Base-by-base conservation (phyloP, 2,888 invertebrate species). In the Strigamia crassipes region DNA sequence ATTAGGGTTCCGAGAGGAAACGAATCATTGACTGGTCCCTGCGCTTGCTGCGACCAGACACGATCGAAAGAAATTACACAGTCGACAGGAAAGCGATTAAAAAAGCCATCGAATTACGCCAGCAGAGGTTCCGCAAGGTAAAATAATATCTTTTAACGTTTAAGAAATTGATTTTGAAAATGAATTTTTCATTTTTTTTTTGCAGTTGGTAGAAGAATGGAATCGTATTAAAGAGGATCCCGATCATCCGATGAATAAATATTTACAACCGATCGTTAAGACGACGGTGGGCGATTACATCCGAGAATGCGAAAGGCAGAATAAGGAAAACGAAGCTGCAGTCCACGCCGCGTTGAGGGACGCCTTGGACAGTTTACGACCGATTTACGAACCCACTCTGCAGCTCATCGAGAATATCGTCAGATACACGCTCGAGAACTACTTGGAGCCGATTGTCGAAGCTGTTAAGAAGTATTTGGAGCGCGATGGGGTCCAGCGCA, bases 161-260 rank as follows among this genome's bases (percentile, higher is more conserved):
- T n/a, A n/a, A n/a, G n/a, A 51, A 51, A 46, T 27, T 56, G 42
- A 34, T 34, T 79, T 42, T 79, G 23, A 79, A 12, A n/a, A n/a
- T n/a, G n/a, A n/a, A n/a, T n/a, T n/a, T 80, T 23, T 21, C 8
- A 46, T 38, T 51, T 27, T 42, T 41, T 21, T 18, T 46, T 42
- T 51, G n/a, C 38, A 81, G 81, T 31, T 41, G 18, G 3, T 23
- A n/a, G 41, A 56, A 34, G n/a, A 0, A n/a, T 81, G 81, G 81
- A 21, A 18, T 12, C 10, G 15, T 3, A 81, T 81, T 34, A 81
- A 81, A 23, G 21, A 81, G 1, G 81, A 81, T 41, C 81, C 81
- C n/a, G 34, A 81, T 6, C 81, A 81, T 12, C 66, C 61, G 13
- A 61, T 81, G 73, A 81, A 81, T 34, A 81, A 81, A 42, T 73